Evolutionary conservation across 1,140 invertebrate species (phyloP), one percentile per base, ranked within the genome.

Genomic region (Diorhabda sublineata): DNA sequence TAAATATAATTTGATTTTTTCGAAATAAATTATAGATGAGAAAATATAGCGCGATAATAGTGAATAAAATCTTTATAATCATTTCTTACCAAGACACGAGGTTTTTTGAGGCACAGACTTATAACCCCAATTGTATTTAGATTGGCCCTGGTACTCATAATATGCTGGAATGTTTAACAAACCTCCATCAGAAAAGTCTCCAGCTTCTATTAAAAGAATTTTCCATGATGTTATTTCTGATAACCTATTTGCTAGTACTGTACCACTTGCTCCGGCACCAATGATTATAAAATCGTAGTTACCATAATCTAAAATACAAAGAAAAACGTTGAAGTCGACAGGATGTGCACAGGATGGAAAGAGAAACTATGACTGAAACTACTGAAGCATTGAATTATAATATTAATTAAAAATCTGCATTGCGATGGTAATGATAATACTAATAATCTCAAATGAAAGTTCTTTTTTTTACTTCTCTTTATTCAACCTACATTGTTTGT

Each of bases 41-140:
- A 26, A 26, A 26, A 26, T 26, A 26, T 26, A 26, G 26, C 26
- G 26, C 26, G 26, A 26, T 26, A 26, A 26, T 26, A 26, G 1
- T 26, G 26, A 26, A 26, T 26, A 26, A 26, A 26, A 26, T 26
- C 26, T 26, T 26, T 26, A 52, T 52, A 11, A 59, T 59, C 5
- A 11, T 11, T 59, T 66, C 8, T 65, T 67, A 67, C 65, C 65
- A 42, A 67, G 26, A 26, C 65, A 67, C 44, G 65, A 41, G 3
- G 65, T 60, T n/a, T 57, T 67, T 67, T 67, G 65, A n/a, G 65
- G 65, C 5, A 67, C 42, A 67, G 42, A 45, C 26, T 43, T 67
- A 58, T 42, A 67, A 8, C 57, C 65, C 65, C 65, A 67, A 42
- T 60, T 67, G 43, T 60, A 67, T 3, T 60, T 56, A 6, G 65